Percentiles rank a stretch among this genome's conserved stretches.
Conservation (phyloP, 2,113 vertebrate genomes). For the Perccottus glenii region DNA sequence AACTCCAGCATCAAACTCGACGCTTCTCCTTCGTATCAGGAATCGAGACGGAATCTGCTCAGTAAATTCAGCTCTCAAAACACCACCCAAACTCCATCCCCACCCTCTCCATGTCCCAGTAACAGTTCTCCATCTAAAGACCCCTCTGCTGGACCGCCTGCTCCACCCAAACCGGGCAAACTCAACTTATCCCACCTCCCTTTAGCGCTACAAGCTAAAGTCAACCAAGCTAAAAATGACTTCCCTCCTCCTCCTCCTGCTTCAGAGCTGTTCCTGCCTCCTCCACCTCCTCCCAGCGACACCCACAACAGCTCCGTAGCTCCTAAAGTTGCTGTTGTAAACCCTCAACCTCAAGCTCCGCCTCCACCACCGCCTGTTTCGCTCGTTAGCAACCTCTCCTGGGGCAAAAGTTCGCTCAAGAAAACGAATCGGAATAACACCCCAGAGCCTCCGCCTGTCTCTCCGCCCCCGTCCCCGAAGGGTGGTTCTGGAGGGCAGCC, state of each 20-base stretch:
- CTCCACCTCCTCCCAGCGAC: constrained; percentile 73
- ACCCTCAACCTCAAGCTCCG: constrained; percentile 87
- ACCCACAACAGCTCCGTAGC: constrained; percentile 76
- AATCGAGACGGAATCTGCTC: constrained; percentile 88
- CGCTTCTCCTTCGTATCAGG: constrained; percentile 81
- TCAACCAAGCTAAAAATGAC: constrained; percentile 76
- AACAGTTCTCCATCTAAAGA: constrained; percentile 81
- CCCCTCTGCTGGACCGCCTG: constrained; percentile 79
- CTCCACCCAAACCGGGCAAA: constrained; percentile 94
- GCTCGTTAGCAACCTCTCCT: constrained; percentile 63
- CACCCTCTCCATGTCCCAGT: constrained; percentile 62
- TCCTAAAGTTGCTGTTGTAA: constrained; percentile 90
- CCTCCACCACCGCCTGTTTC: constrained; percentile 65
- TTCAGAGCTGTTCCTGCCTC: constrained; percentile 87
- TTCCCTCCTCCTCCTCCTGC: constrained; percentile 87
- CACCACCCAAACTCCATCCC: constrained; percentile 51
- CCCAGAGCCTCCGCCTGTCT: constrained; percentile 70
- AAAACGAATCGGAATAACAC: too few relatives aligned
- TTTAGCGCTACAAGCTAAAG: constrained; percentile 80
- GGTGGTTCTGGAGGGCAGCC: constrained; percentile 87
- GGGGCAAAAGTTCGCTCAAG: constrained; percentile 86
- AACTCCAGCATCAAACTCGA: constrained; percentile 89
- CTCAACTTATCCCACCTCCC: constrained; percentile 88
- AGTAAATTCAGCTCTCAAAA: constrained; percentile 86
- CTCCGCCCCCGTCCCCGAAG: constrained; percentile 90